phyloP scores from a whole-genome alignment of 2,113 vertebrate genomes.

The Albula glossodonta region DNA sequence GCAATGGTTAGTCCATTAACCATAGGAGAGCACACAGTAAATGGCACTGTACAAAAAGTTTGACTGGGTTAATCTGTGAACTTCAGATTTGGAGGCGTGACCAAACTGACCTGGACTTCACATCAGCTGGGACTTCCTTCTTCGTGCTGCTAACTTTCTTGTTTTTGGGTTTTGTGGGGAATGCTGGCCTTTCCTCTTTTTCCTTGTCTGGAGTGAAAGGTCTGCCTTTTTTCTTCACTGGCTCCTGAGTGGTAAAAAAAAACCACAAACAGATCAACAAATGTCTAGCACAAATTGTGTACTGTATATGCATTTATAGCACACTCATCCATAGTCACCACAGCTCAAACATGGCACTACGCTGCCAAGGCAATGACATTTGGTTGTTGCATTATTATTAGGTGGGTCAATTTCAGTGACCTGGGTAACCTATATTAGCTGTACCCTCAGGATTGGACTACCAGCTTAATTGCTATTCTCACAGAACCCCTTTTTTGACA shows the following conservation, averaged over 20 bases:
- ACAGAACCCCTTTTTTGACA: no score
- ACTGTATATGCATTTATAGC: background rate
- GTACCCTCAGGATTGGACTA: no score
- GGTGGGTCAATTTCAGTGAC: no score
- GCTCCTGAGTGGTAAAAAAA: constrained; percentile 69
- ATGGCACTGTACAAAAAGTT: background rate
- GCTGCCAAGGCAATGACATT: no score
- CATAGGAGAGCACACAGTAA: no score
- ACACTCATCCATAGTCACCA: no score
- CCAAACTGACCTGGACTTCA: constrained; percentile 79
- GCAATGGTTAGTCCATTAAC: background rate
- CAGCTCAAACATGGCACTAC: no score
- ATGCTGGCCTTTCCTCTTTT: constrained; percentile 78
- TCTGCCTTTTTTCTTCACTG: constrained; percentile 89
- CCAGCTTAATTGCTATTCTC: no score
- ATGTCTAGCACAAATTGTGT: background rate
- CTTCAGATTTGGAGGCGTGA: background rate
- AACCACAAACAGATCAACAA: background rate
- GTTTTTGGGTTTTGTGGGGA: constrained; percentile 81
- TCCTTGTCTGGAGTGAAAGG: constrained; percentile 64
- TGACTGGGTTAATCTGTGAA: background rate
- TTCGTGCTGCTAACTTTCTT: constrained; percentile 80
- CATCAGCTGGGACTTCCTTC: constrained; percentile 81
- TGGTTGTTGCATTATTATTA: no score
- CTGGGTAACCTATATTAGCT: no score